These are phyloP conservation scores for Parambassis ranga DNA, from an alignment of 2,797 vertebrate genomes.

Conservation along the genomic window DNA sequence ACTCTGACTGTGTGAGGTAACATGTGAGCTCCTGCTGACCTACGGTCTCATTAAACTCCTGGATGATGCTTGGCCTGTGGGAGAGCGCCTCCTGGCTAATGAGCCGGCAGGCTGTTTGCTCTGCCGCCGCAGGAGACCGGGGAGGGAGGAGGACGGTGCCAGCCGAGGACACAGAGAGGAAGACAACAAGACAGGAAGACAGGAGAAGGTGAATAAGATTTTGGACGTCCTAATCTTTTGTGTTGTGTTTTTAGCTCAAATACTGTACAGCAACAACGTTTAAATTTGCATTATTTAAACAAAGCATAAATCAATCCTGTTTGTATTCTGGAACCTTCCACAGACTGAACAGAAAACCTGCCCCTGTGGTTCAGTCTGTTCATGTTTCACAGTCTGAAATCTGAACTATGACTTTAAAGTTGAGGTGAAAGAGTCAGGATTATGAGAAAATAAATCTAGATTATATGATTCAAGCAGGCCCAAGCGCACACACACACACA, in stretches of 20 bases:
- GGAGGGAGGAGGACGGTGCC: background rate
- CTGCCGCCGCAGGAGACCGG: slow-evolving; percentile 7
- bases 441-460: no score
- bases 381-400: no score
- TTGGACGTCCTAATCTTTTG: background rate
- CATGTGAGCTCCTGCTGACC: no score
- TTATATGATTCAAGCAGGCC: no score
- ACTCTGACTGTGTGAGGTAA: no score
- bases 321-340: background rate
- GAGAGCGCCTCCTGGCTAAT: slow-evolving; percentile 5
- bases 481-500: no score
- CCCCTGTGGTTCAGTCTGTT: no score
- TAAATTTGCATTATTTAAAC: background rate
- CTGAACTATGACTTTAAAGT: no score
- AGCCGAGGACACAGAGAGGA: background rate
- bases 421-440: no score
- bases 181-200: no score
- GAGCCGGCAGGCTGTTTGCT: slow-evolving; percentile 18
- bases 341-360: no score
- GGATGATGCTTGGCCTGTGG: slow-evolving; percentile 2
- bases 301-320: background rate
- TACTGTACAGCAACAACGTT: background rate
- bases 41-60: no score
- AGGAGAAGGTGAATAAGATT: background rate
- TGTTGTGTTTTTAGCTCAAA: background rate